phyloP scores from a whole-genome alignment of 2,888 invertebrate genomes.

The Eilema griseolum region DNA sequence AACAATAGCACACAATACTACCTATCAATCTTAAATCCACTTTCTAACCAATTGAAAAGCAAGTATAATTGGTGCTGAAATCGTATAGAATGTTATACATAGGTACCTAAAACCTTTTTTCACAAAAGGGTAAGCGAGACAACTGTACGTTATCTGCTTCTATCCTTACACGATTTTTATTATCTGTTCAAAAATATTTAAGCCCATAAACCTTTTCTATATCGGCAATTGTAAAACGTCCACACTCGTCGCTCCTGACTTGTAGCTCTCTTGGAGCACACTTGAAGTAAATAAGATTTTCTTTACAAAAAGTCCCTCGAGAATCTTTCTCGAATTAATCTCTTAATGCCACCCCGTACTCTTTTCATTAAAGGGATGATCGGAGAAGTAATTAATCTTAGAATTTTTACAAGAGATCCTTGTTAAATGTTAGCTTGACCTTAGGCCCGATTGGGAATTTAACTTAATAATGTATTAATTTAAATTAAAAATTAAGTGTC shows the following conservation, averaged over 20 bases:
- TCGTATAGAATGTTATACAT: too few relatives aligned
- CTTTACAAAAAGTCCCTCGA: constrained; percentile 76
- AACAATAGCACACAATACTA: too few relatives aligned
- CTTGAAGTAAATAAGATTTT: constrained; percentile 82
- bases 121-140: too few relatives aligned
- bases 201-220: not conserved
- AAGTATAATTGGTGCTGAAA: too few relatives aligned
- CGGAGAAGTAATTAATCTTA: constrained; percentile 72
- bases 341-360: constrained; percentile 76
- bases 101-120: too few relatives aligned
- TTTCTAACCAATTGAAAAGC: too few relatives aligned
- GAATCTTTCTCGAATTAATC: constrained; percentile 80
- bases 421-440: constrained; percentile 37
- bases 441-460: constrained; percentile 25
- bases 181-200: not conserved
- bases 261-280: constrained; percentile 53
- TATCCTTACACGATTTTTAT: too few relatives aligned
- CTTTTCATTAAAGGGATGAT: constrained; percentile 74
- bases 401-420: constrained; percentile 50
- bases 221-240: constrained; percentile 3
- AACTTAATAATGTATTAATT: not conserved
- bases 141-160: too few relatives aligned
- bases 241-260: constrained; percentile 31
- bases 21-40: too few relatives aligned
- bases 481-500: too few relatives aligned